These are phyloP conservation scores for Zoanthus sociatus DNA, from an alignment of 92 coral and sea anemone species.

Conservation along the genomic window DNA sequence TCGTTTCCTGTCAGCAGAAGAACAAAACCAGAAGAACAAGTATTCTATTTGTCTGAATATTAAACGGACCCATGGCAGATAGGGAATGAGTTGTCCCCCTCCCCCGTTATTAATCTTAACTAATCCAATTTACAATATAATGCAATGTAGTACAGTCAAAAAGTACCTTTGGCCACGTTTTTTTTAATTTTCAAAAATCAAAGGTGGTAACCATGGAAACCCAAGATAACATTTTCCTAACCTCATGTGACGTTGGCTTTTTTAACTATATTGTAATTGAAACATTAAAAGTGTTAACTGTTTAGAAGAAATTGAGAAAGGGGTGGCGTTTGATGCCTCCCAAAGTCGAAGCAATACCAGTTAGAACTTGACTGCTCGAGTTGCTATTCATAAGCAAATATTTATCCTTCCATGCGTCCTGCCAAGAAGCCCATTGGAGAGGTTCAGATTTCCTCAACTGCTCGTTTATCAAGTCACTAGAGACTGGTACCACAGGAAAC, in stretches of 20 bases:
- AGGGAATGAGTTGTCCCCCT: neutral
- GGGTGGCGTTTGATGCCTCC: too few relatives aligned
- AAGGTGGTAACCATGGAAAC: too few relatives aligned
- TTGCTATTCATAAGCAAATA: neutral
- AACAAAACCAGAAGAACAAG: neutral
- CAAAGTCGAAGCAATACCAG: neutral
- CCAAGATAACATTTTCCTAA: too few relatives aligned
- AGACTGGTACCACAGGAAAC: neutral
- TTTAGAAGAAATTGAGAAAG: too few relatives aligned
- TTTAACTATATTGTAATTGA: too few relatives aligned
- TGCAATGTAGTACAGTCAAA: too few relatives aligned
- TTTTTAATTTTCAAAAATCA: too few relatives aligned
- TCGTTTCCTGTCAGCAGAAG: neutral
- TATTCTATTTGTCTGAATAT: neutral
- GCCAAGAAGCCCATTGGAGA: neutral
- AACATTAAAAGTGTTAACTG: too few relatives aligned
- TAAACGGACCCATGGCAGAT: neutral
- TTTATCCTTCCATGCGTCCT: constrained; percentile 8
- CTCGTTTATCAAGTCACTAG: constrained; percentile 6
- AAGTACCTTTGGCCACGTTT: too few relatives aligned
- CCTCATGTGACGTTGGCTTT: too few relatives aligned
- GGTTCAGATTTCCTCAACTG: neutral
- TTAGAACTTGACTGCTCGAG: neutral
- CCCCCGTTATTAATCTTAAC: neutral
- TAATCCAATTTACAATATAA: too few relatives aligned